Percentiles rank a stretch among this genome's conserved stretches.
These are phyloP conservation scores for Gadopsis marmoratus DNA, from an alignment of 2,797 vertebrate species.

Conservation along the genomic window DNA sequence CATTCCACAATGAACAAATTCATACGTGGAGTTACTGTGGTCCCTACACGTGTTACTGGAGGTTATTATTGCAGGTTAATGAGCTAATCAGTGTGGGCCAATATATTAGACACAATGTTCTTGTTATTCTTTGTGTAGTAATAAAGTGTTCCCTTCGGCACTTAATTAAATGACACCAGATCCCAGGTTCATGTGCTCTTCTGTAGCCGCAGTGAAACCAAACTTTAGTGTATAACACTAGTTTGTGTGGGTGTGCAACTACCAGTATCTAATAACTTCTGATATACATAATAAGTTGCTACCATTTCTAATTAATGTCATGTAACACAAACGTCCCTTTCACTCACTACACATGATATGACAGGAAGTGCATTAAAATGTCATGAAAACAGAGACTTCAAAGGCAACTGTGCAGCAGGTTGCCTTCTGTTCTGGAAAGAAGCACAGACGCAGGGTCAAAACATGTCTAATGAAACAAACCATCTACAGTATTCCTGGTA, in stretches of 20 bases:
- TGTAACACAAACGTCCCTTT: constrained; percentile 19
- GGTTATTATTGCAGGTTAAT: constrained; percentile 14
- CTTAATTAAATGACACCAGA: constrained; percentile 4
- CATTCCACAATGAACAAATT: too few species aligned
- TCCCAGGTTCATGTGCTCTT: background rate
- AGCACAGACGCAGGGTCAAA: constrained; percentile 27
- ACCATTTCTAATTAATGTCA: constrained; percentile 14
- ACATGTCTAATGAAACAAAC: constrained; percentile 26
- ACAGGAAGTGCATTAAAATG: constrained; percentile 52
- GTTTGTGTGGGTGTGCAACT: background rate
- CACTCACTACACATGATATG: constrained; percentile 18
- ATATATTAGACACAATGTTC: constrained; percentile 16
- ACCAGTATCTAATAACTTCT: background rate
- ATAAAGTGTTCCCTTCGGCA: background rate
- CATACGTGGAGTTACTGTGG: too few species aligned
- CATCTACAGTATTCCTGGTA: background rate
- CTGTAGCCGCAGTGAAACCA: constrained; percentile 5
- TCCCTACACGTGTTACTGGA: background rate
- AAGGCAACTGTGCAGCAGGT: constrained; percentile 59
- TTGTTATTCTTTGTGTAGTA: constrained; percentile 8
- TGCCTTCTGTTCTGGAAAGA: constrained; percentile 39
- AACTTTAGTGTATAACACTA: background rate
- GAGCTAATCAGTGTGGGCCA: constrained; percentile 3
- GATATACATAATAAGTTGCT: background rate
- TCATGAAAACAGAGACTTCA: constrained; percentile 57